phyloP scores from a whole-genome alignment of 2,113 vertebrate species.

The Paracanthobrama guichenoti region DNA sequence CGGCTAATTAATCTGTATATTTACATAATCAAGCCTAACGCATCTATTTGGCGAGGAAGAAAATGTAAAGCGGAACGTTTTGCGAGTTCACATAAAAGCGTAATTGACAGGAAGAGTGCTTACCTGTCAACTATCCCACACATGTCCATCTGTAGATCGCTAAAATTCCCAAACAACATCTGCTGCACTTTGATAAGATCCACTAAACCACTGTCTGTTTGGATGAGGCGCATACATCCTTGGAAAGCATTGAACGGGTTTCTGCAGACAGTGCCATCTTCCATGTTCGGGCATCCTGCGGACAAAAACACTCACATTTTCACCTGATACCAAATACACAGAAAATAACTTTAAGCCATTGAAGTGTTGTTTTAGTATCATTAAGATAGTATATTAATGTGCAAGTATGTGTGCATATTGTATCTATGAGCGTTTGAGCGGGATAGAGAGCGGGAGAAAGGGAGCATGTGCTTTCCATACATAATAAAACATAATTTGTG shows the following conservation, averaged over 20 bases:
- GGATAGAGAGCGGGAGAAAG: too few relatives aligned
- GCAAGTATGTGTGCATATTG: too few relatives aligned
- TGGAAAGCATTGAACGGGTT: constrained; percentile 82
- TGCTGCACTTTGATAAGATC: constrained; percentile 89
- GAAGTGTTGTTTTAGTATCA: background rate
- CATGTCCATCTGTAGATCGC: constrained; percentile 88
- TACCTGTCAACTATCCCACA: constrained; percentile 95
- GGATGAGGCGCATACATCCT: constrained; percentile 88
- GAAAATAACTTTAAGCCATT: background rate
- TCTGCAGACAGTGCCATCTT: constrained; percentile 73
- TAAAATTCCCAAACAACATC: constrained; percentile 86
- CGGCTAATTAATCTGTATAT: constrained; percentile 42
- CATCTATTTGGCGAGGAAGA: constrained; percentile 34
- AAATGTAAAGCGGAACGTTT: background rate
- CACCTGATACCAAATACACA: background rate
- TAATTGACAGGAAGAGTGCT: constrained; percentile 42
- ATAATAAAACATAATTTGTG: too few relatives aligned
- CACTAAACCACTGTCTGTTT: constrained; percentile 73
- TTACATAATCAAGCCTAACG: constrained; percentile 26
- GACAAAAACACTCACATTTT: background rate
- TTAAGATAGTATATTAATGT: too few relatives aligned
- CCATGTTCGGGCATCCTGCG: constrained; percentile 82
- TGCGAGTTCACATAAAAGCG: background rate
- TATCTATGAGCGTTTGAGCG: too few relatives aligned
- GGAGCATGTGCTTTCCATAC: too few relatives aligned